These are phyloP conservation scores for Chaetophractus vellerosus DNA, from an alignment of 2,797 vertebrate species.

Conservation along the genomic window DNA sequence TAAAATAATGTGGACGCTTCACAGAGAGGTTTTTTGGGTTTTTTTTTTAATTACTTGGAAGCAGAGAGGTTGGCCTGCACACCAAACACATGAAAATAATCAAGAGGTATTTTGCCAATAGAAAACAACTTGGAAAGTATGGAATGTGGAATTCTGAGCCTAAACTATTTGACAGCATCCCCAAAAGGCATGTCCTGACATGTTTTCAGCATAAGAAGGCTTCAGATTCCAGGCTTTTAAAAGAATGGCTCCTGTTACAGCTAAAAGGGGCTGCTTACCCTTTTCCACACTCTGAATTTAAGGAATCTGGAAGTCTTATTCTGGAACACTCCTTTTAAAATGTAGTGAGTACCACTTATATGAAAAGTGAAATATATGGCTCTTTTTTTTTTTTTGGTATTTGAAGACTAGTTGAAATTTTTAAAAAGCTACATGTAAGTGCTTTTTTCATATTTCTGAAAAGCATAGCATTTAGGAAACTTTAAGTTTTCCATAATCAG, in stretches of 20 bases:
- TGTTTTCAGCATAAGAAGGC: conserved; percentile 83
- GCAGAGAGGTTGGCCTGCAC: conserved; percentile 83
- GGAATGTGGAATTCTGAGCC: conserved; percentile 86
- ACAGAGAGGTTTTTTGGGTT: conserved; percentile 11
- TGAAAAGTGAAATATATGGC: conserved; percentile 56
- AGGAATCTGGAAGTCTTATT: conserved; percentile 72
- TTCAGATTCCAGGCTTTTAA: conserved; percentile 85
- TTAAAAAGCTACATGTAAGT: conserved; percentile 58
- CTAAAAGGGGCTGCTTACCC: conserved; percentile 77
- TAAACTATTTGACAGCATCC: conserved; percentile 85
- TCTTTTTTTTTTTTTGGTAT: conserved; percentile 45
- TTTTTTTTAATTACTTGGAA: conserved; percentile 70
- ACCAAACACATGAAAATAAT: conserved; percentile 85
- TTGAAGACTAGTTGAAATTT: conserved; percentile 76
- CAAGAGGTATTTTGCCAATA: conserved; percentile 77
- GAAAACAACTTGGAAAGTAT: conserved; percentile 76
- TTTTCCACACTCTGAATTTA: conserved; percentile 83
- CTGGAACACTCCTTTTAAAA: conserved; percentile 56
- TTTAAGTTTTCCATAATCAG: conserved; percentile 47
- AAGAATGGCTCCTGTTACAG: conserved; percentile 85
- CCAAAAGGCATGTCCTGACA: conserved; percentile 85
- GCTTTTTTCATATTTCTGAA: conserved; percentile 71
- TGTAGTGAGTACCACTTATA: conserved; percentile 54
- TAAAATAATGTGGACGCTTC: conserved; percentile 47
- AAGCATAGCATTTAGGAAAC: conserved; percentile 50